phyloP scores from a whole-genome alignment of 2,113 vertebrate species.

The Setophaga petechia region DNA sequence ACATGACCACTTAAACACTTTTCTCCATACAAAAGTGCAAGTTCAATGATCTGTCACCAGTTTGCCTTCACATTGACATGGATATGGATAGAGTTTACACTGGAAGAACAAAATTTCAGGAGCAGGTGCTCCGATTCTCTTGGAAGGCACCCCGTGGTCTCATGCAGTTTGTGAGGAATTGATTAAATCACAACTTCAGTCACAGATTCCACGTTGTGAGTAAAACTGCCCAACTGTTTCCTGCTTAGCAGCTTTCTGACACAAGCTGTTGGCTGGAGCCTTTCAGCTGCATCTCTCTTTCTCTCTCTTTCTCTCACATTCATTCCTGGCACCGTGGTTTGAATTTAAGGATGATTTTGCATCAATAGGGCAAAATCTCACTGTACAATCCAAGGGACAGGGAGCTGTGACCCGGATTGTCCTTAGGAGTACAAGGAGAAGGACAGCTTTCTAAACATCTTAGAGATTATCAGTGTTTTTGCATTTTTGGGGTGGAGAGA shows the following conservation, averaged over 20 bases:
- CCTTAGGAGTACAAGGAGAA: background rate
- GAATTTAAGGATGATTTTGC: background rate
- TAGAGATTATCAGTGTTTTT: background rate
- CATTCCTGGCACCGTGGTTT: background rate
- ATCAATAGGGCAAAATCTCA: background rate
- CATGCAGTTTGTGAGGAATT: background rate
- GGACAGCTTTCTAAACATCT: background rate
- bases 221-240: slow-evolving; percentile 42
- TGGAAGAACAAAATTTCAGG: background rate
- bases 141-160: background rate
- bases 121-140: background rate
- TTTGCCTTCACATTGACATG: background rate
- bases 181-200: background rate
- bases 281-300: slow-evolving; percentile 10
- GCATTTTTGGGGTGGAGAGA: rapidly evolving
- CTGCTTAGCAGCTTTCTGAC: slow-evolving; percentile 38
- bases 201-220: background rate
- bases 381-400: background rate
- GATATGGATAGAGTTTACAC: rapidly evolving
- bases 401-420: rapidly evolving
- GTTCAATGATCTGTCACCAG: background rate
- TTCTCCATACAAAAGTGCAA: rapidly evolving
- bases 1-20: rapidly evolving
- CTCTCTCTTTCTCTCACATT: background rate
- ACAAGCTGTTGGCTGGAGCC: slow-evolving; percentile 46